Percentiles rank a stretch among this genome's conserved stretches.
Conservation (phyloP, 2,888 invertebrate genomes). For the Resseliella maxima region DNA sequence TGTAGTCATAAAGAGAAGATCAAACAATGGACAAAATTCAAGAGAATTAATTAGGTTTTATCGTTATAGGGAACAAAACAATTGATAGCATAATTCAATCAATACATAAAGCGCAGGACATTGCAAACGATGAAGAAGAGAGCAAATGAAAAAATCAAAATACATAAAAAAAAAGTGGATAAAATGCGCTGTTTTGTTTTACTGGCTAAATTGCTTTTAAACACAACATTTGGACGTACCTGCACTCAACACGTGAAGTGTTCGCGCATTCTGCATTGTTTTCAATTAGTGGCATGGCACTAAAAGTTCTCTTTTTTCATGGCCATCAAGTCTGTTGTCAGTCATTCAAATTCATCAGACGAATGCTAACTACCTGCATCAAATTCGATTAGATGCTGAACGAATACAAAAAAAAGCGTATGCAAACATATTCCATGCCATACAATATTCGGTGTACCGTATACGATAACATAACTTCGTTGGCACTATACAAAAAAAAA, state of each 20-base stretch:
- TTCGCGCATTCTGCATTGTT: slow-evolving; percentile 40
- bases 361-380: slow-evolving; percentile 53
- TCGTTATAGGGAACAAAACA: slow-evolving; percentile 46
- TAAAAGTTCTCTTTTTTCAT: slow-evolving; percentile 33
- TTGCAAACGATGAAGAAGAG: neutral
- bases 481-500: too few species aligned
- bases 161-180: neutral
- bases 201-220: slow-evolving; percentile 6
- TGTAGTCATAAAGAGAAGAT: neutral
- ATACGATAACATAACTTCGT: neutral
- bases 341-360: slow-evolving; percentile 43
- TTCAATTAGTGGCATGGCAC: slow-evolving; percentile 49
- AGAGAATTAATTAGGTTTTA: slow-evolving; percentile 55
- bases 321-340: slow-evolving; percentile 18
- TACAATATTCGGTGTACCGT: neutral
- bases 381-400: slow-evolving; percentile 45
- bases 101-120: neutral
- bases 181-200: neutral
- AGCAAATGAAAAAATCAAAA: neutral
- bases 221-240: slow-evolving; percentile 38
- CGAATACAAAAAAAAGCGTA: neutral
- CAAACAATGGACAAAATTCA: slow-evolving; percentile 22
- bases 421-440: neutral
- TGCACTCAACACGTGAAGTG: slow-evolving; percentile 42
- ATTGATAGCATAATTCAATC: slow-evolving; percentile 37